A percentile compares a stretch with the other conserved stretches of the same genome.
phyloP scores from a whole-genome alignment of 2,797 vertebrate species.

The Lagothrix lagotricha region DNA sequence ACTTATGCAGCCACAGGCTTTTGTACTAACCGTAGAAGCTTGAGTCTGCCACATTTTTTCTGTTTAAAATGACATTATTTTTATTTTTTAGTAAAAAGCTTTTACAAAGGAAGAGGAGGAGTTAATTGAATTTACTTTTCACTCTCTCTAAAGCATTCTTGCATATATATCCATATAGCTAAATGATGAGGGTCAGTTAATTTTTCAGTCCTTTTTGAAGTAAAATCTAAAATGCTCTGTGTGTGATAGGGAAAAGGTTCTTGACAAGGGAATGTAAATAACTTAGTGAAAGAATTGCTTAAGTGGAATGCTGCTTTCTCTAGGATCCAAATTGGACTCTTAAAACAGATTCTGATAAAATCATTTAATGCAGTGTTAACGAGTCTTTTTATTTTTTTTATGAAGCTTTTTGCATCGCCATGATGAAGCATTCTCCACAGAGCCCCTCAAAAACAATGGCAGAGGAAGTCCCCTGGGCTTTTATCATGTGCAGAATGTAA shows the following conservation, averaged over 20 bases:
- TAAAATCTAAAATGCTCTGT: background rate
- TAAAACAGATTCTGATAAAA: background rate
- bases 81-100: slow-evolving; percentile 23
- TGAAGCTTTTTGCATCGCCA: slow-evolving; percentile 98
- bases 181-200: background rate
- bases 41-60: background rate
- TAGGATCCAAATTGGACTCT: background rate
- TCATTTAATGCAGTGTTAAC: background rate
- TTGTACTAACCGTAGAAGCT: background rate
- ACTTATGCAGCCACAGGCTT: background rate
- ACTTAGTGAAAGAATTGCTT: background rate
- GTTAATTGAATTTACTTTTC: background rate
- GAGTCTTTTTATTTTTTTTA: slow-evolving; percentile 1
- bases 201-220: slow-evolving; percentile 27
- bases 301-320: background rate
- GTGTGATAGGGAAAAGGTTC: background rate
- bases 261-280: background rate
- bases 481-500: slow-evolving; percentile 98
- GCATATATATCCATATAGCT: background rate
- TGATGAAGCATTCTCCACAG: slow-evolving; percentile 98
- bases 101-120: background rate
- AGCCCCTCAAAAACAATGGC: slow-evolving; percentile 97
- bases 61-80: background rate
- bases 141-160: background rate
- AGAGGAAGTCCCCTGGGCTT: slow-evolving; percentile 95